These are phyloP conservation scores for Trichonephila inaurata DNA, from an alignment of 1,140 invertebrate genomes.

Conservation along the genomic window DNA sequence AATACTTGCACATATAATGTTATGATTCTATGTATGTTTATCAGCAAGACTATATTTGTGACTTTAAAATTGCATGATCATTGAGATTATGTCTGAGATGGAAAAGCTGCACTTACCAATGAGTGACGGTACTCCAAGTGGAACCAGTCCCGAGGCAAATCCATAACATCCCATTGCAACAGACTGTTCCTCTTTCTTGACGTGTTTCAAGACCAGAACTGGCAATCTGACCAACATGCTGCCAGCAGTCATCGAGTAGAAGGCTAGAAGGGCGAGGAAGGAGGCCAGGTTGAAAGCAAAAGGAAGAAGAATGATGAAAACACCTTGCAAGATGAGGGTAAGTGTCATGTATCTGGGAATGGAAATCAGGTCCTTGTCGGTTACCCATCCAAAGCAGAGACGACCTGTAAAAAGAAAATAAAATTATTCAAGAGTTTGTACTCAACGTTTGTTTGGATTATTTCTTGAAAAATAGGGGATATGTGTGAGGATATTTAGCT, in stretches of 20 bases:
- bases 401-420: constrained; percentile 33
- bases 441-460: too few relatives aligned
- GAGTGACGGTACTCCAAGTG: constrained; percentile 72
- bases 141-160: constrained; percentile 73
- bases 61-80: too few relatives aligned
- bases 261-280: constrained; percentile 38
- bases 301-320: constrained; percentile 40
- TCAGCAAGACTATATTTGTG: too few relatives aligned
- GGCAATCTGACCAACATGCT: constrained; percentile 75
- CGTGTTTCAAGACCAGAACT: constrained; percentile 77
- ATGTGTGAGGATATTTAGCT: too few relatives aligned
- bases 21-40: too few relatives aligned
- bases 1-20: too few relatives aligned
- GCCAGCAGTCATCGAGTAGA: constrained; percentile 67
- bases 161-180: constrained; percentile 73
- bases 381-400: constrained; percentile 72
- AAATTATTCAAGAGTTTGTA: not conserved
- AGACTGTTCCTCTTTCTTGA: constrained; percentile 71
- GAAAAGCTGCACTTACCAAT: constrained; percentile 72
- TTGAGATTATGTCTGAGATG: too few relatives aligned
- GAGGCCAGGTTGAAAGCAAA: not conserved
- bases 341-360: constrained; percentile 61
- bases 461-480: too few relatives aligned
- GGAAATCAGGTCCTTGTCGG: constrained; percentile 57
- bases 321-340: constrained; percentile 45